Evolutionary conservation across 2,113 vertebrate genomes (phyloP).

Genomic region (Labeo catla): DNA sequence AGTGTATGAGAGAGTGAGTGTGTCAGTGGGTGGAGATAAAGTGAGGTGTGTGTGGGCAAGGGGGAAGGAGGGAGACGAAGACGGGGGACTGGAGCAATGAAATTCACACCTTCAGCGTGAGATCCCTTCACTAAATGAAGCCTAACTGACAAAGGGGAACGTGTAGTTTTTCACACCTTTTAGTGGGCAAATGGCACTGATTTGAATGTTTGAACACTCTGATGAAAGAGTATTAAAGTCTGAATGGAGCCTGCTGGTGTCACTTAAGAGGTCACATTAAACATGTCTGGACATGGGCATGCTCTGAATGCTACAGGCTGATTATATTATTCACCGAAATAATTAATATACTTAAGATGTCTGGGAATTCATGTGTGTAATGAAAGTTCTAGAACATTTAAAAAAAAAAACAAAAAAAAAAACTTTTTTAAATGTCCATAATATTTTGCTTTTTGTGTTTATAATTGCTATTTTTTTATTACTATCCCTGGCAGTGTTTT

Average conservation of each 20-base stretch:
- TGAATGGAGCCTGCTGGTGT: conserved; percentile 59
- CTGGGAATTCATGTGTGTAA: neutral
- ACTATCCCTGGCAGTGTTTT: neutral
- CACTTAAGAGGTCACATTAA: conserved; percentile 58
- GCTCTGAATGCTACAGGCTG: neutral
- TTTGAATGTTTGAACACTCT: conserved; percentile 57
- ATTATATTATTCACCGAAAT: neutral
- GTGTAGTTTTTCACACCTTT: conserved; percentile 76
- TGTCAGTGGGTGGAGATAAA: conserved; percentile 50
- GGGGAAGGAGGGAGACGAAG: conserved; percentile 27
- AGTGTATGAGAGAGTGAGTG: conserved; percentile 58
- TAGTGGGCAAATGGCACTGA: conserved; percentile 73
- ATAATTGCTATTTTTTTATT: neutral
- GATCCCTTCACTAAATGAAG: conserved; percentile 69
- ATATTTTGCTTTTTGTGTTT: neutral
- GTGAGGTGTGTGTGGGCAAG: conserved; percentile 61
- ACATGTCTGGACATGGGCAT: conserved; percentile 69
- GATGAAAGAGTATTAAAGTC: conserved; percentile 55
- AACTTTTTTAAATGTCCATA: neutral
- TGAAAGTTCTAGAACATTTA: neutral
- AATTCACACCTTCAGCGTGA: conserved; percentile 67
- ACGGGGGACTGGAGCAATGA: conserved; percentile 43
- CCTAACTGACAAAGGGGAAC: conserved; percentile 67
- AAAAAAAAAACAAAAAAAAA: neutral
- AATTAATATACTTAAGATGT: conserved; percentile 23